These are phyloP conservation scores for Candoia aspera DNA, from an alignment of 2,113 vertebrate genomes.

Conservation along the genomic window DNA sequence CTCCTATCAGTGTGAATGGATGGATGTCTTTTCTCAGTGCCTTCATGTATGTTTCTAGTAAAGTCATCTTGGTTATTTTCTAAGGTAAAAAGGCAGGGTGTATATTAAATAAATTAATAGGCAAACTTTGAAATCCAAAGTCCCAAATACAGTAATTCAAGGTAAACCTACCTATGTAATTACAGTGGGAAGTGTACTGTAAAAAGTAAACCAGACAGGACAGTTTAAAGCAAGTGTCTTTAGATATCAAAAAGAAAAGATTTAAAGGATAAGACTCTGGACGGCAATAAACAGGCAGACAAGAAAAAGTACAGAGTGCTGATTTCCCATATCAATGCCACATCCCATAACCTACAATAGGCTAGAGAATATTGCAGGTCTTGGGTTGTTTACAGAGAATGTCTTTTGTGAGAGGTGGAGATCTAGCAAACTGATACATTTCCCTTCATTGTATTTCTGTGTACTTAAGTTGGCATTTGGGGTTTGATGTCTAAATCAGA, in stretches of 20 bases:
- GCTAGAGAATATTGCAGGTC: background rate
- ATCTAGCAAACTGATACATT: background rate
- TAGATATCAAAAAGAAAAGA: background rate
- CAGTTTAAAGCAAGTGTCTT: background rate
- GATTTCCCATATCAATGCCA: background rate
- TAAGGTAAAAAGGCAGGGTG: background rate
- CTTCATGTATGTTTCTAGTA: background rate
- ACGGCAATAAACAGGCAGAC: background rate
- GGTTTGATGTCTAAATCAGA: background rate
- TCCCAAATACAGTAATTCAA: background rate
- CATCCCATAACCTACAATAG: background rate
- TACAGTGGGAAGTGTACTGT: background rate
- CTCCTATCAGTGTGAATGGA: background rate
- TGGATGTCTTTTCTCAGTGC: background rate
- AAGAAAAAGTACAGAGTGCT: background rate
- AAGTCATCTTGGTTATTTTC: background rate
- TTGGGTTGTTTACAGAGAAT: background rate
- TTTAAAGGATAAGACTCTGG: background rate
- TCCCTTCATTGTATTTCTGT: background rate
- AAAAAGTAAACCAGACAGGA: background rate
- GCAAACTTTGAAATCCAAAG: background rate
- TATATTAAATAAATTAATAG: background rate
- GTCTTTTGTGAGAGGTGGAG: background rate
- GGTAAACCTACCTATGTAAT: background rate
- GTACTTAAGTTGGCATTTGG: background rate